phyloP scores from a whole-genome alignment of 2,888 invertebrate species.

The Stenotaenia linearis region DNA sequence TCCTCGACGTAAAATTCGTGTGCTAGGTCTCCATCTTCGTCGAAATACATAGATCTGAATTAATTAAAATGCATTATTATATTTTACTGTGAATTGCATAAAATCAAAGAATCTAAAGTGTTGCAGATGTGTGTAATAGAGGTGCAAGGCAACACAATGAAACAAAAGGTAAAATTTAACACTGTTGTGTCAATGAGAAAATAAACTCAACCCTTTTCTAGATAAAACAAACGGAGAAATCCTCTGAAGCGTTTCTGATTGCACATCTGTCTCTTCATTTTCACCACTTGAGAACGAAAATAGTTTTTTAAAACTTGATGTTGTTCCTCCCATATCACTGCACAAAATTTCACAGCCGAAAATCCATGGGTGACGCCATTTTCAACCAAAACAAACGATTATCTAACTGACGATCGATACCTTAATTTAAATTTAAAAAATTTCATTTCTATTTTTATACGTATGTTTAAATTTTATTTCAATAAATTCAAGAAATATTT shows the following conservation, averaged over 20 bases:
- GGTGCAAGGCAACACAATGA: not conserved
- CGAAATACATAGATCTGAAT: conserved; percentile 53
- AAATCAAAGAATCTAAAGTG: not conserved
- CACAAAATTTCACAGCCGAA: not conserved
- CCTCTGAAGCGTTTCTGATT: not conserved
- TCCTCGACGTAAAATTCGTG: conserved; percentile 55
- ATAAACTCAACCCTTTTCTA: not conserved
- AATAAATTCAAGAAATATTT: no score
- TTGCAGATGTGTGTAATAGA: not conserved
- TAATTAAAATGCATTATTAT: no score
- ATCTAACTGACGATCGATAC: not conserved
- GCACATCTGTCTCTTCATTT: not conserved
- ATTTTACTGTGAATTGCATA: no score
- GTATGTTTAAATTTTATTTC: no score
- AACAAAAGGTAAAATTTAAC: not conserved
- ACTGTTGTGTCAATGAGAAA: not conserved
- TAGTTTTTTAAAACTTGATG: not conserved
- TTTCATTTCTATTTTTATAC: no score
- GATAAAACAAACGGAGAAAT: not conserved
- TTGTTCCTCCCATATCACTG: not conserved
- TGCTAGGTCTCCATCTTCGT: conserved; percentile 55
- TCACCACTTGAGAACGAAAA: not conserved
- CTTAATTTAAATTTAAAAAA: no score
- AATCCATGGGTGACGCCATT: not conserved
- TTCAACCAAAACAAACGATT: not conserved